These are phyloP conservation scores for Apeira syringaria DNA, from an alignment of 2,888 invertebrate species.

Conservation along the genomic window DNA sequence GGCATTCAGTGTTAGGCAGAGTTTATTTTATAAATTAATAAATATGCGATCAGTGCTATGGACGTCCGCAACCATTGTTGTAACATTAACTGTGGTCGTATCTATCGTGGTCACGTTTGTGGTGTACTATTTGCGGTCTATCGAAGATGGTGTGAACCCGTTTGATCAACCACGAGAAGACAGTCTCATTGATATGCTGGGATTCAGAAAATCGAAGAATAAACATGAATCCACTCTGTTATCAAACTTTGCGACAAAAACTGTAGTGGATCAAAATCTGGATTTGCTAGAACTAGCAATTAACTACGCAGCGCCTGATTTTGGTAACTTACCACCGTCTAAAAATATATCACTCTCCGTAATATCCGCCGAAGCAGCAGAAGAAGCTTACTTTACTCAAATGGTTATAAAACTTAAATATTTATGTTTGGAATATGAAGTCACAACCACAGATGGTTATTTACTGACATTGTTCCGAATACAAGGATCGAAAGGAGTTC, in stretches of 20 bases:
- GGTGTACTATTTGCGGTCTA: background rate
- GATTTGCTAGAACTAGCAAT: background rate
- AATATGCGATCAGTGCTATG: constrained; percentile 11
- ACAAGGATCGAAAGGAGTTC: constrained; percentile 26
- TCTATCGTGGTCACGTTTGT: background rate
- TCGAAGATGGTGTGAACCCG: background rate
- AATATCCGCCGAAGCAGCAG: background rate
- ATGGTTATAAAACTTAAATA: constrained; percentile 6
- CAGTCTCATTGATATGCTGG: background rate
- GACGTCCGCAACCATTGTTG: constrained; percentile 1
- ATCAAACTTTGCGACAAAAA: background rate
- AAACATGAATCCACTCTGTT: too few relatives aligned
- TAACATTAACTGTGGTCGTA: background rate
- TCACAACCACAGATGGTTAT: constrained; percentile 40
- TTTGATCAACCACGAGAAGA: background rate
- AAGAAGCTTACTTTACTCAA: constrained; percentile 5
- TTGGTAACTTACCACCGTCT: background rate
- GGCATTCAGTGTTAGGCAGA: too few relatives aligned
- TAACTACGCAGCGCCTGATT: constrained; percentile 1
- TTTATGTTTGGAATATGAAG: constrained; percentile 22
- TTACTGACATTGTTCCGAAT: constrained; percentile 37
- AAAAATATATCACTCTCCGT: background rate
- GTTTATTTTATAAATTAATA: background rate
- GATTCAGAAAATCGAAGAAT: background rate
- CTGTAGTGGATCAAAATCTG: background rate